Evolutionary conservation across 1,140 invertebrate species (phyloP), one percentile per base, ranked within the genome.

Genomic region (Brachionus plicatilis): DNA sequence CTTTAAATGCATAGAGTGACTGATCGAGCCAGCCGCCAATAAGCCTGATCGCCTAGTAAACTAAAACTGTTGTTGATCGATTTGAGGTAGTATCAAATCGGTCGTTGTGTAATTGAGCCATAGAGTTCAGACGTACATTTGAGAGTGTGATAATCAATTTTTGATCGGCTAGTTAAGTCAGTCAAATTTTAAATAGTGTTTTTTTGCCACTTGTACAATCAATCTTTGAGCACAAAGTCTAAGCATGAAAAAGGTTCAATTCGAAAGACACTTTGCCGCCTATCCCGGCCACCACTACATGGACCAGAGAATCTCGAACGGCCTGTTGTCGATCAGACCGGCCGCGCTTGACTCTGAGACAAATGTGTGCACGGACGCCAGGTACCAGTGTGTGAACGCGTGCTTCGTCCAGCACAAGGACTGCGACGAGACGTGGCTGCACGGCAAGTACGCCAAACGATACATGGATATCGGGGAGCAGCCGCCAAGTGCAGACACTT

Each of bases 71-170:
- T 11, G 20, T 72, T 41, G 68, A 72, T 72, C 41, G 68, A 72
- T 72, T 72, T 72, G 68, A 72, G 68, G 68, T 72, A 72, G 14
- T 72, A 72, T 72, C 68, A 72, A 72, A 72, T 72, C 41, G 37
- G 41, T 72, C 68, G 20, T 72, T 72, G 33, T 72, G 68, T 72
- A 72, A 72, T 72, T 72, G 68, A 72, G 68, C 33, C 27, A 70
- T 33, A 33, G 17, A 53, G n/a, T 9, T 60, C 17, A 27, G 53
- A 72, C 33, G 0, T 37, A 37, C 33, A 37, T 37, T 37, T 37
- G 2, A 37, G 33, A 37, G 33, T 37, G n/a, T 41, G 6, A 43
- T 72, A 17, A 41, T 43, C 7, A 41, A 43, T 72, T 60, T 60
- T 72, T 72, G 68, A 72, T 17, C 9, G 68, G 37, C 68, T 72